Evolutionary conservation across 2,888 invertebrate genomes (phyloP), one percentile per base, ranked within the genome.

Genomic region (Diarsia rubi): DNA sequence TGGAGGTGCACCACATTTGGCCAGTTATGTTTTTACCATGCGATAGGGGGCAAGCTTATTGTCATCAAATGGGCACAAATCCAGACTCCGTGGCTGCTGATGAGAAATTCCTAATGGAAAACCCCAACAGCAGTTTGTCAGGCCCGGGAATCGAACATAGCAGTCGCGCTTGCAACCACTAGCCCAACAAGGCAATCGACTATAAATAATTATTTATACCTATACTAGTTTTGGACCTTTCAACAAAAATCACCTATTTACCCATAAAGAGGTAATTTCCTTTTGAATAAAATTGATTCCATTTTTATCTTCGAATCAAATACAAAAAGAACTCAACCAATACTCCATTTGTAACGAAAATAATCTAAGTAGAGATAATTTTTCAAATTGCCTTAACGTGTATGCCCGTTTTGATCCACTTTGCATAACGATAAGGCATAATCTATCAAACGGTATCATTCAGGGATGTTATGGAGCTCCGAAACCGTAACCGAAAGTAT

Each of bases 381-480:
- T 12, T 31, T 24, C 27, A 82, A 82, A 82, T 82, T 83, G 75
- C 75, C 59, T 60, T 83, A n/a, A 27, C 79, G 63, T 82, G 79
- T 76, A 24, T 44, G 24, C 49, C 45, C 42, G 11, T 52, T 27
- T 27, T 62, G 76, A 9, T 47, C 19, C 60, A 79, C 63, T 79
- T 83, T 79, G 63, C 82, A 67, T 83, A 83, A 60, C 72, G 80
- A 83, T 82, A 83, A 72, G 37, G 49, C 21, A 12, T 42, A n/a
- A 57, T 73, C 60, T 52, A 74, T 79, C 78, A 74, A 71, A 31
- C 42, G 21, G 21, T 75, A 77, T 60, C 47, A 65, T 65, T 80
- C 6, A 37, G 37, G 37, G 37, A 37, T 37, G 37, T 37, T 37
- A 37, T 37, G 37, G 37, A 37, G 37, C 37, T 37, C 37, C 37